Base-by-base conservation (phyloP, 2,797 vertebrate species). In the Melanotaenia nigrans region DNA sequence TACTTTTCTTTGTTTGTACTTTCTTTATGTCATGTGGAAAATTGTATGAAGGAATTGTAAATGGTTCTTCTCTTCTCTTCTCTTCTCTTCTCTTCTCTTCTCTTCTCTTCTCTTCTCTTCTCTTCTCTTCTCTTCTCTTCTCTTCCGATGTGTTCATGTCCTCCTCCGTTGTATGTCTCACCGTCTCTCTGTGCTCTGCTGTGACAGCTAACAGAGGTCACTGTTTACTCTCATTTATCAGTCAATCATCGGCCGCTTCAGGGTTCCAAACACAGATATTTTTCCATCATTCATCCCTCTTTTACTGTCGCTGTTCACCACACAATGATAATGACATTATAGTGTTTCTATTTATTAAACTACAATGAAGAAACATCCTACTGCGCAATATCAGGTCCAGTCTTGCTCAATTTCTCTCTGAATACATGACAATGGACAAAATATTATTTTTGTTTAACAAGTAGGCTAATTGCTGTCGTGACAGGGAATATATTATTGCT, bases 121-220 rank as follows among this genome's bases (percentile, higher is more conserved):
- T 57, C 51, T 33, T 32, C 30, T 36, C 14, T 40, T 47, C 65
- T 55, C 9, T 42, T 28, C 32, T 62, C 65, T 47, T 60, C 49
- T 36, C 60, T 62, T 74, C 61, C 55, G 42, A 51, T 72, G 65
- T 5, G 8, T 76, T 71, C 63, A 70, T 79, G 83, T 91, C 86
- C 79, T 76, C 77, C 78, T 77, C 61, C 81, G 86, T 89, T 82
- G 65, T 62, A 73, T 74, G 77, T 81, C 84, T 92, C 86, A 63
- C 66, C 77, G 58, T 71, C 60, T 73, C 72, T 75, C 76, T 14
- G 60, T 89, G 90, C 85, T 87, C 79, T 2, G 82, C 81, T 86
- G 84, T 94, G 93, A 95, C 93, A 94, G 91, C 83, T 87, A 93
- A 84, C 93, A 94, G 91, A 95, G 86, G 90, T 90, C 90, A 92